phyloP scores from a whole-genome alignment of 2,113 vertebrate species.

The Nycticebus coucang region DNA sequence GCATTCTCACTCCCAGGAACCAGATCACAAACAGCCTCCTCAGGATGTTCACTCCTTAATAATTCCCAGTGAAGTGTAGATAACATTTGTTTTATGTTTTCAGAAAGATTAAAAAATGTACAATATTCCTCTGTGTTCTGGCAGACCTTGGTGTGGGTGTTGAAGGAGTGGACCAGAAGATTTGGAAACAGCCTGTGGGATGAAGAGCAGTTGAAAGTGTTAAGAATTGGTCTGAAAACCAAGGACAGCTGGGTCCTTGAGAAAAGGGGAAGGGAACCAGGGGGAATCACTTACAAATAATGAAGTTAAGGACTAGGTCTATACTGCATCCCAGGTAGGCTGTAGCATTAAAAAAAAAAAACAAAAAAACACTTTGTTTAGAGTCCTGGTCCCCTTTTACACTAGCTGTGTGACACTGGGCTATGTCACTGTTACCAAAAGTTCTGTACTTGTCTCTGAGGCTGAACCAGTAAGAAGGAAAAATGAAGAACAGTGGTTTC shows the following conservation, averaged over 20 bases:
- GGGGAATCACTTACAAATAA: neutral
- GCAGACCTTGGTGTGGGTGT: neutral
- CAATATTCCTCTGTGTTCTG: neutral
- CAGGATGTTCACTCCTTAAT: constrained; percentile 17
- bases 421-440: neutral
- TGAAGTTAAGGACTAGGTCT: neutral
- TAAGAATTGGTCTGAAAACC: neutral
- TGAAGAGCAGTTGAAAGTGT: neutral
- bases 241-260: neutral
- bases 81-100: constrained; percentile 29
- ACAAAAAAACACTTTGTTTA: neutral
- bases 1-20: neutral
- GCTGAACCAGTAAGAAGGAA: no score
- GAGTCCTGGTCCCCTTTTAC: neutral
- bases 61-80: neutral
- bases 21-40: neutral
- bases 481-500: no score
- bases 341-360: neutral
- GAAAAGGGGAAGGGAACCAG: neutral
- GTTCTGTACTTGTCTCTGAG: no score
- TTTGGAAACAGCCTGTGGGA: neutral
- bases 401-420: neutral
- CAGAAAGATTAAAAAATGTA: constrained; percentile 26
- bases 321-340: neutral
- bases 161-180: neutral